A percentile compares a stretch with the other conserved stretches of the same genome.
Conservation (phyloP, 2,113 vertebrate species). For the Osmerus mordax region DNA sequence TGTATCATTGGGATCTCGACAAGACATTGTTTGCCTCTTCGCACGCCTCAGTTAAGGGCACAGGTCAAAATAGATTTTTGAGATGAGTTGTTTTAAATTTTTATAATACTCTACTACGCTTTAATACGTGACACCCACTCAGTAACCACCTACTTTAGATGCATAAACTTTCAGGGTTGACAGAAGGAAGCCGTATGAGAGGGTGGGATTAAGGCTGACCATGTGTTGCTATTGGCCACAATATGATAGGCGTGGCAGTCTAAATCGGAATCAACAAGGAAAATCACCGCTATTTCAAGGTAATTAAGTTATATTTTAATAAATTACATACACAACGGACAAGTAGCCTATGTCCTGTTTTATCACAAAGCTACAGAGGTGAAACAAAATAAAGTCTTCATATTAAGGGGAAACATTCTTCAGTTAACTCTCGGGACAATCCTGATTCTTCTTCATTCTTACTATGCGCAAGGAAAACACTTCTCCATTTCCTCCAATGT, state of each 20-base stretch:
- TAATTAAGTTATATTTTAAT: slow-evolving; percentile 38
- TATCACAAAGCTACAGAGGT: background rate
- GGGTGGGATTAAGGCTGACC: background rate
- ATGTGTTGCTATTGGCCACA: slow-evolving; percentile 43
- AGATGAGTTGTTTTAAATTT: too few species aligned
- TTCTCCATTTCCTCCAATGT: slow-evolving; percentile 25
- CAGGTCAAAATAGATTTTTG: too few species aligned
- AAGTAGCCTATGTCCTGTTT: background rate
- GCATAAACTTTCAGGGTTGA: slow-evolving; percentile 22
- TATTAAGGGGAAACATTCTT: background rate
- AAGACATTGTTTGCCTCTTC: background rate
- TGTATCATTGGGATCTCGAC: slow-evolving; percentile 11
- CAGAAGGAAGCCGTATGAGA: background rate
- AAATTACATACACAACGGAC: background rate
- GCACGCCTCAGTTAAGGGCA: too few species aligned
- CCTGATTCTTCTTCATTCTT: slow-evolving; percentile 37
- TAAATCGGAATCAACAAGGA: background rate
- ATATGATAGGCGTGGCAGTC: slow-evolving; percentile 25
- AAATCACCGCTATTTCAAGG: too few species aligned
- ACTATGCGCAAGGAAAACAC: slow-evolving; percentile 44
- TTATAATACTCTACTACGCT: too few species aligned
- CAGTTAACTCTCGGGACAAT: slow-evolving; percentile 19
- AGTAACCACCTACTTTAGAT: background rate
- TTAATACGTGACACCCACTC: too few species aligned
- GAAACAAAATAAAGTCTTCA: background rate